A percentile compares a stretch with the other conserved stretches of the same genome.
phyloP scores from a whole-genome alignment of 2,888 invertebrate species.

The Craniophora ligustri region DNA sequence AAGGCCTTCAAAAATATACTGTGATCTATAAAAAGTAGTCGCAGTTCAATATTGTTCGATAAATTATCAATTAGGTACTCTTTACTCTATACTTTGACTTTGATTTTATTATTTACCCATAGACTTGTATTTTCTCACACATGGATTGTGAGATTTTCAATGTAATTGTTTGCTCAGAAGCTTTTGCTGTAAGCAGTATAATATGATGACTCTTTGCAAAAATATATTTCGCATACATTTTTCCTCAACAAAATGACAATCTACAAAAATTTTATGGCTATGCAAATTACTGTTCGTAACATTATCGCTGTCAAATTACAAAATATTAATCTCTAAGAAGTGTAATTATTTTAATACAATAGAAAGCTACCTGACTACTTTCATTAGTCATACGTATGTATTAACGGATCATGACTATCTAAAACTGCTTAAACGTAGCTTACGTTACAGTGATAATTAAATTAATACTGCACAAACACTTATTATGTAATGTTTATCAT shows the following conservation, averaged over 20 bases:
- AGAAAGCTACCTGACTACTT: constrained; percentile 35
- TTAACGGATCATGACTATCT: constrained; percentile 20
- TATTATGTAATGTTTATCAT: not conserved
- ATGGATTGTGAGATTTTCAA: too few relatives aligned
- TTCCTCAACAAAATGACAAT: not conserved
- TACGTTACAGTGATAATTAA: constrained; percentile 1
- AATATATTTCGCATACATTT: not conserved
- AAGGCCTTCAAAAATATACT: too few relatives aligned
- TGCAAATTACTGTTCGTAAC: not conserved
- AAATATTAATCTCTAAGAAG: not conserved
- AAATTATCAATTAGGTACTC: too few relatives aligned
- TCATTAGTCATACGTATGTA: constrained; percentile 21
- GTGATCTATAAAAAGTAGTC: too few relatives aligned
- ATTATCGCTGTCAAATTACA: not conserved
- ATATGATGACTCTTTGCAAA: too few relatives aligned
- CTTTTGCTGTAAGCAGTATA: too few relatives aligned
- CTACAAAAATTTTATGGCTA: not conserved
- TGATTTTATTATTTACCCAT: too few relatives aligned
- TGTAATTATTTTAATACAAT: constrained; percentile 23
- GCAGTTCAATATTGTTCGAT: too few relatives aligned
- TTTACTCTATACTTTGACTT: too few relatives aligned
- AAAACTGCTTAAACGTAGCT: constrained; percentile 14
- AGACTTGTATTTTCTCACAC: too few relatives aligned
- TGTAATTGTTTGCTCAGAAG: too few relatives aligned
- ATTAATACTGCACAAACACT: not conserved